These are phyloP conservation scores for Holothuria glaberrima DNA, from an alignment of 35 echinoderm and acorn worm genomes.

Conservation along the genomic window DNA sequence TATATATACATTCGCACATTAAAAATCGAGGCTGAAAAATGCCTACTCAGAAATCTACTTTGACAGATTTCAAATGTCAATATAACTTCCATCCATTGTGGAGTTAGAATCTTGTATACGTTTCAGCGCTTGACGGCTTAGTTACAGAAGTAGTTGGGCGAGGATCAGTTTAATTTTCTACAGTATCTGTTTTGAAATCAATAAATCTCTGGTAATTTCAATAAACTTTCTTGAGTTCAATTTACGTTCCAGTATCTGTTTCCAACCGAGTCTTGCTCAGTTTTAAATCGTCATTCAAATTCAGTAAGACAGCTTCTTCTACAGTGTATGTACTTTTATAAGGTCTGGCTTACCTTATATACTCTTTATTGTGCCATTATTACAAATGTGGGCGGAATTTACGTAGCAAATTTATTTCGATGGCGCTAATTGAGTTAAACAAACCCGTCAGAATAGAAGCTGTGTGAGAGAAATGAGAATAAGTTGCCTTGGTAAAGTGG, in stretches of 20 bases:
- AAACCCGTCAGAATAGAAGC: no score
- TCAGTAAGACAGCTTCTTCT: neutral
- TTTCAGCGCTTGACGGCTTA: constrained; percentile 10
- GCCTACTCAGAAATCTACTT: neutral
- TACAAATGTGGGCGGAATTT: no score
- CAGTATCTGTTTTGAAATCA: constrained; percentile 28
- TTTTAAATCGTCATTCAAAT: constrained; percentile 34
- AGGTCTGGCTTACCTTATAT: no score
- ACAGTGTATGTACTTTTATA: constrained; percentile 21
- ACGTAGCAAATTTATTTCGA: no score
- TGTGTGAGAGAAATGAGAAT: no score
- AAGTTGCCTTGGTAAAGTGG: no score
- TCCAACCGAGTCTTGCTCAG: neutral
- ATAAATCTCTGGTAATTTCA: constrained; percentile 53
- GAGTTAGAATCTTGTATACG: constrained; percentile 1
- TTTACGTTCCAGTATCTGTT: constrained; percentile 37
- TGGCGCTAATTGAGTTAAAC: no score
- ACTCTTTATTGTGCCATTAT: no score
- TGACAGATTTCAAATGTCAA: constrained; percentile 46
- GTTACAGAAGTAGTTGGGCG: constrained; percentile 13
- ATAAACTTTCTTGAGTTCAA: constrained; percentile 40
- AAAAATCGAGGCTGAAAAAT: constrained; percentile 6
- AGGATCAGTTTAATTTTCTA: constrained; percentile 21
- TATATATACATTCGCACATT: constrained; percentile 40
- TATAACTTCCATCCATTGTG: constrained; percentile 32